These are phyloP conservation scores for Formica exsecta DNA, from an alignment of 1,140 invertebrate species.

Conservation along the genomic window DNA sequence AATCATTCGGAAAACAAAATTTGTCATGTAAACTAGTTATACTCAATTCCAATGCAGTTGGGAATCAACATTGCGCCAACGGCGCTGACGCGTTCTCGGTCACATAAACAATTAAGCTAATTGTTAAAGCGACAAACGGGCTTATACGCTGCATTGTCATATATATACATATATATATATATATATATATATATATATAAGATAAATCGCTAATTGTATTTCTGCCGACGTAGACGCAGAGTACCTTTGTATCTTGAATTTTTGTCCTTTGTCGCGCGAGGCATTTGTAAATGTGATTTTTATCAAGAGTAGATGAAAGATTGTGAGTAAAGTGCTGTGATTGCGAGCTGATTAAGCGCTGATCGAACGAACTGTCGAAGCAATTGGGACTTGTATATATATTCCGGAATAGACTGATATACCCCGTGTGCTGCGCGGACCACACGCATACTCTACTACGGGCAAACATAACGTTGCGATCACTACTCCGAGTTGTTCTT, in stretches of 20 bases:
- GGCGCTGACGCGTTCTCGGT: conserved; percentile 69
- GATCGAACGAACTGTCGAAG: not conserved
- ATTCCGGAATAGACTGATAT: conserved; percentile 63
- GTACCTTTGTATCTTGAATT: conserved; percentile 49
- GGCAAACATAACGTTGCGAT: conserved; percentile 69
- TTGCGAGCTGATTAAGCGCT: conserved; percentile 13
- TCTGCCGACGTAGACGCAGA: conserved; percentile 36
- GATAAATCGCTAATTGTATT: conserved; percentile 45
- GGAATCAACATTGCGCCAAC: conserved; percentile 51
- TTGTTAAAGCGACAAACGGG: conserved; percentile 78
- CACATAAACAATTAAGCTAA: conserved; percentile 80
- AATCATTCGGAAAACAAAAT: conserved; percentile 2
- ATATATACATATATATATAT: conserved; percentile 11
- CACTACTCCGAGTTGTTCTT: conserved; percentile 72
- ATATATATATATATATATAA: conserved; percentile 13
- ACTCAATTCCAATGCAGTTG: conserved; percentile 34
- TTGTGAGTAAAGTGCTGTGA: conserved; percentile 50
- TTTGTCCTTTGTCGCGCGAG: conserved; percentile 18
- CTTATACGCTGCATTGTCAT: conserved; percentile 44
- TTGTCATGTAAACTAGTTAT: not conserved
- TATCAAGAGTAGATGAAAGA: conserved; percentile 14
- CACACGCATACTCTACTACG: conserved; percentile 63
- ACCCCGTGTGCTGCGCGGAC: conserved; percentile 50
- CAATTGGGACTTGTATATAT: conserved; percentile 34
- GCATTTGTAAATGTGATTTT: conserved; percentile 35